Evolutionary conservation across 2,113 vertebrate species (phyloP), one percentile per base, ranked within the genome.

Genomic region (Callipepla californica): DNA sequence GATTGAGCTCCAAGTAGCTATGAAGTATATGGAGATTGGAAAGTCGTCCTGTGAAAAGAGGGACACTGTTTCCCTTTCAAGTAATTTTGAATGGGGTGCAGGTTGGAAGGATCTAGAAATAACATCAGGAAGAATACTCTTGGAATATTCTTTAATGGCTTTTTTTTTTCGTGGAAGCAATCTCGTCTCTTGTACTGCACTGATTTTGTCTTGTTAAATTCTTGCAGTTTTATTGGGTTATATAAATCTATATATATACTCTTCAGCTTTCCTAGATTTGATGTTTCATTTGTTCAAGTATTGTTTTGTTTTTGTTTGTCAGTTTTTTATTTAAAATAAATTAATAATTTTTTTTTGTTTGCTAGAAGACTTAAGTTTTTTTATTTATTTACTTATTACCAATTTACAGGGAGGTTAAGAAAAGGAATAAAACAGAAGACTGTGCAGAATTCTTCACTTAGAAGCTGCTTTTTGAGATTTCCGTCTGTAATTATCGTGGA

Each of bases 391-490:
- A 18, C 19, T 58, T 58, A 58, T 57, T 58, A 58, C 10, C 42
- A 38, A 9, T 7, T 75, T 84, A 47, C 25, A 59, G 20, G 22
- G n/a, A 85, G 7, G 20, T 36, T 79, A 59, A 70, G 28, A 26
- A 65, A 74, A 77, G 10, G 7, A 79, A 72, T 20, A 13, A 76
- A 58, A 28, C 26, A 30, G 7, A 13, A 36, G 57, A 14, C 23
- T 51, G 2, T 13, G 9, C 11, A 38, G 19, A 63, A 2, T 80
- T 85, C 8, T 80, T 93, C 8, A 12, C 13, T 67, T 44, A 57
- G 17, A 79, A 94, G 67, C 18, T 45, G 28, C 58, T 94, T 90
- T 90, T 84, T 85, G 57, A 87, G 66, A 30, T 50, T 84, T 75
- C 7, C 38, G n/a, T 80, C 88, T 62, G 12, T 50, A 90, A 72